Conservation (phyloP, 1,140 invertebrate species). For the Leptopilina clavipes region DNA sequence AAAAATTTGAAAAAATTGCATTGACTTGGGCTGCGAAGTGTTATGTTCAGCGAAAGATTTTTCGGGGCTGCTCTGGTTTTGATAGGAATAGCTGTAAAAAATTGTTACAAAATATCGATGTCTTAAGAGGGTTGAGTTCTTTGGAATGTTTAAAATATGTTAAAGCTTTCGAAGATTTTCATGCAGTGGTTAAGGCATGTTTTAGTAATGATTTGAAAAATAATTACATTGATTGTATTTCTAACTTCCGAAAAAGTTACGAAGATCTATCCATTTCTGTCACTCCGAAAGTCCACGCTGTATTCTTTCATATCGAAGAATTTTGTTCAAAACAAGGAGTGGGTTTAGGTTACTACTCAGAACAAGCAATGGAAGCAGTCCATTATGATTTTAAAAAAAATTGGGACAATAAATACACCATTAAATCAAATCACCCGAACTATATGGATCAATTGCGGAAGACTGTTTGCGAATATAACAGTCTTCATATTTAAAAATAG, state of each 20-base stretch:
- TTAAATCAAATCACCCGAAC: not conserved
- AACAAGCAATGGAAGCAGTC: not conserved
- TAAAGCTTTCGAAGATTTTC: constrained; percentile 23
- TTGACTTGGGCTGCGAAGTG: constrained; percentile 4
- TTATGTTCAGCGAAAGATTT: not conserved
- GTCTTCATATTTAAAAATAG: no score
- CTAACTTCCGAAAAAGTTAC: constrained; percentile 30
- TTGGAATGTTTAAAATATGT: constrained; percentile 35
- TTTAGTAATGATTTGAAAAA: constrained; percentile 26
- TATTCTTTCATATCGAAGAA: not conserved
- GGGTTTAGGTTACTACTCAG: not conserved
- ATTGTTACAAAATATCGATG: constrained; percentile 35
- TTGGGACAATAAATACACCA: not conserved
- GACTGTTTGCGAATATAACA: no score
- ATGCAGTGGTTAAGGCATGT: constrained; percentile 33
- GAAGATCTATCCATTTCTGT: constrained; percentile 1
- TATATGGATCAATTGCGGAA: no score
- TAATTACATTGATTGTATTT: not conserved
- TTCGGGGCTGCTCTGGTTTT: not conserved
- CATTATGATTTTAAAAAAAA: constrained; percentile 7
- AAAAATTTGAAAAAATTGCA: no score
- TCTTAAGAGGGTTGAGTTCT: not conserved
- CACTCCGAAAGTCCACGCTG: constrained; percentile 7
- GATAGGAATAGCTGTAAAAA: not conserved
- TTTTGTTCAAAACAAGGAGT: not conserved